These are phyloP conservation scores for Otus sunia DNA, from an alignment of 2,113 vertebrate species.

Conservation along the genomic window DNA sequence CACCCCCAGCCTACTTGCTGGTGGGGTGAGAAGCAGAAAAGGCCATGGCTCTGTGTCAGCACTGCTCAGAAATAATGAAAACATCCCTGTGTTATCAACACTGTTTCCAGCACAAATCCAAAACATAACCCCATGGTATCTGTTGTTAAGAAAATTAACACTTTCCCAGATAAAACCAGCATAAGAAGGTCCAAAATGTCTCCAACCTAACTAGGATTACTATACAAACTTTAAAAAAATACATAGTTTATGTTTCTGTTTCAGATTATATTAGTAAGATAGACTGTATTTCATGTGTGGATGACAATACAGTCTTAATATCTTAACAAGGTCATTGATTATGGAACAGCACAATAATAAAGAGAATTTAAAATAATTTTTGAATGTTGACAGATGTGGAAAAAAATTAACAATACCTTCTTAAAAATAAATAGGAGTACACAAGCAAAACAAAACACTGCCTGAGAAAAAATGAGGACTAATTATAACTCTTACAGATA, in stretches of 20 bases:
- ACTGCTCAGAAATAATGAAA: accelerated
- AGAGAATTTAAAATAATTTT: not conserved
- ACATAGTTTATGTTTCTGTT: not conserved
- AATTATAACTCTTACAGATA: not conserved
- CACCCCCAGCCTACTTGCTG: not conserved
- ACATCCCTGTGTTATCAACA: not conserved
- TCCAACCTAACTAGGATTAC: not conserved
- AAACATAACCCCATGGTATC: not conserved
- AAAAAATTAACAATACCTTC: not conserved
- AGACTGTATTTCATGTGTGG: not conserved
- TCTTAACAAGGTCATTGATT: not conserved
- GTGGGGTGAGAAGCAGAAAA: not conserved
- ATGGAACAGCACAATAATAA: not conserved
- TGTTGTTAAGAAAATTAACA: not conserved
- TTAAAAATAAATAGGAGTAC: not conserved
- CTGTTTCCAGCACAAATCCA: not conserved
- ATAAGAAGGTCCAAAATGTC: not conserved
- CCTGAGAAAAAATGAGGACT: not conserved
- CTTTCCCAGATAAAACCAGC: not conserved
- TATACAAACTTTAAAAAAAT: not conserved
- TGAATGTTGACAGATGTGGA: not conserved
- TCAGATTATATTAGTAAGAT: not conserved
- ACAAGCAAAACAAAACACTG: not conserved
- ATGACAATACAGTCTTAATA: not conserved
- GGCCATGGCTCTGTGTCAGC: not conserved